Evolutionary conservation across 2,113 vertebrate species (phyloP), one percentile per base, ranked within the genome.

Genomic region (Drymodes brunneopygia): DNA sequence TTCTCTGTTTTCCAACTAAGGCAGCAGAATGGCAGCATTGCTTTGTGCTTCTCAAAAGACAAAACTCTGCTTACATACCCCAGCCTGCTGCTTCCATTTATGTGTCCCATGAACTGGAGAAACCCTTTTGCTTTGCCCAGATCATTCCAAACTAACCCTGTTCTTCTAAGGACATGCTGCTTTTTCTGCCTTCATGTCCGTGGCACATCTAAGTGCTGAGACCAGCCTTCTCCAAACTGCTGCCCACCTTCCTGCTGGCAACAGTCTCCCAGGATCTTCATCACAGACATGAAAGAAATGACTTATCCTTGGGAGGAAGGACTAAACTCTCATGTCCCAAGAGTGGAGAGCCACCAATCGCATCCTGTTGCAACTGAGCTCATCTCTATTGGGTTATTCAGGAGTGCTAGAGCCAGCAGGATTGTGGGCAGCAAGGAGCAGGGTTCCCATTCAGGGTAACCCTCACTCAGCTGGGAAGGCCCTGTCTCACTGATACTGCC

Each of bases 1-100:
- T 82, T 72, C 58, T 73, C 58, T 73, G 38, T 81, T 97, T 96
- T 91, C 94, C 95, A 93, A 86, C 92, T 92, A 95, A 96, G 95
- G 95, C 91, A 96, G 80, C 60, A 71, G 88, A 97, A 90, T 44
- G 72, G 75, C 67, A 96, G 64, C 64, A 36, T 2, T 66, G 31
- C 72, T 81, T 83, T 88, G 12, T 81, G 57, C 80, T 91, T 78
- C 42, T 67, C 71, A 44, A 60, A 81, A 81, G 38, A 87, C 3
- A 25, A 81, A 87, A 45, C n/a, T 84, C 78, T 94, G 82, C 88
- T 94, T 81, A 91, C 69, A 86, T 67, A 86, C 11, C 10, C 56
- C 90, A 73, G 82, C 38, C 67, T 86, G 35, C 64, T 88, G 42
- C 81, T 95, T 90, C 88, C 64, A 90, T 88, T 92, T 73, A 65